These are phyloP conservation scores for Coccyzus lansbergi DNA, from an alignment of 2,797 vertebrate genomes.

Conservation along the genomic window DNA sequence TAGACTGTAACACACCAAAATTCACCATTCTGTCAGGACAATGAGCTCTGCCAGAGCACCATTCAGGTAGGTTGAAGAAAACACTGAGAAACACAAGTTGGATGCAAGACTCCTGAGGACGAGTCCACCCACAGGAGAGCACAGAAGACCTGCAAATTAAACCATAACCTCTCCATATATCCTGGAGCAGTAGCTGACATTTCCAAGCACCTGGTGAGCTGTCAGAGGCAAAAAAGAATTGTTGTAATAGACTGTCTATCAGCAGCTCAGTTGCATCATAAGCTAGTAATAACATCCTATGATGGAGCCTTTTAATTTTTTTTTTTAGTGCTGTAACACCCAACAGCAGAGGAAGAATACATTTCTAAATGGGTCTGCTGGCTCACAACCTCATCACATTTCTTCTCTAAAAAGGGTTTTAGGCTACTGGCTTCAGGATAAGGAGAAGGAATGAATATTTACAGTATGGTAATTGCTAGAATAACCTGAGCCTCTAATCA, in stretches of 20 bases:
- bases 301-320: constrained; percentile 52
- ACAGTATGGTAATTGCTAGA: background rate
- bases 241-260: constrained; percentile 21
- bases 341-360: constrained; percentile 11
- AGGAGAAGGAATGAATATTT: background rate
- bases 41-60: background rate
- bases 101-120: background rate
- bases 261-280: constrained; percentile 45
- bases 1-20: background rate
- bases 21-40: background rate
- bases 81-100: background rate
- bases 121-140: background rate
- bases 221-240: constrained; percentile 13
- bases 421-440: constrained; percentile 1
- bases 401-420: constrained; percentile 28
- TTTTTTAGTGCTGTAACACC: constrained; percentile 45
- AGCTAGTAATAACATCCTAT: constrained; percentile 29
- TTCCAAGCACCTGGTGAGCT: constrained; percentile 50
- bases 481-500: constrained; percentile 12
- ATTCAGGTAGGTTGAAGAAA: background rate
- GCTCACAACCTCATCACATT: background rate
- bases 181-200: constrained; percentile 19
- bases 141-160: constrained; percentile 3
- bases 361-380: constrained; percentile 39
- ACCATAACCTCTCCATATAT: background rate